These are phyloP conservation scores for Acrobeloides nanus DNA, from an alignment of 2,888 invertebrate species.

Conservation along the genomic window DNA sequence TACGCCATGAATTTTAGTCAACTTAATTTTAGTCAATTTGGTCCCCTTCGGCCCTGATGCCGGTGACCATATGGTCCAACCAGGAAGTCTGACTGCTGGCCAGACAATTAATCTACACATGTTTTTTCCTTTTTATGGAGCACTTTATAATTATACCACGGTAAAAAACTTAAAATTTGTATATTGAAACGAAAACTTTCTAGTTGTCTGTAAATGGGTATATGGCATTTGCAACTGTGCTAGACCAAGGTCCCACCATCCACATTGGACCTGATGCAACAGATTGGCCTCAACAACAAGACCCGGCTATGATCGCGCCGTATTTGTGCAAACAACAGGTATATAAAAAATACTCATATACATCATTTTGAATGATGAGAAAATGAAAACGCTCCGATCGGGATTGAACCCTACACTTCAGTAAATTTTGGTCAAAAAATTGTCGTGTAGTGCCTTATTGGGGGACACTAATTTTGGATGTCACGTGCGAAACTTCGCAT, in stretches of 20 bases:
- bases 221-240: conserved; percentile 50
- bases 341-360: no score
- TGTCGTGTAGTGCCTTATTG: no score
- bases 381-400: no score
- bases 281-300: conserved; percentile 50
- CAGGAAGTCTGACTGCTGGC: conserved; percentile 47
- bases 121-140: conserved; percentile 52
- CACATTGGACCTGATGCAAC: conserved; percentile 48
- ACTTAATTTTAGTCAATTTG: no score
- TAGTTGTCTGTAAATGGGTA: conserved; percentile 49
- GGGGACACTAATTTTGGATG: no score
- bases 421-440: no score
- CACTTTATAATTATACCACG: conserved; percentile 51
- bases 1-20: no score
- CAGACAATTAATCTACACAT: conserved; percentile 49
- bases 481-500: no score
- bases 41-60: conserved; percentile 50
- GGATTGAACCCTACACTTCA: no score
- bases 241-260: conserved; percentile 52
- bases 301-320: conserved; percentile 53
- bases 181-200: conserved; percentile 12
- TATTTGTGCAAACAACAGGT: conserved; percentile 51
- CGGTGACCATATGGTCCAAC: conserved; percentile 46
- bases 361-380: no score
- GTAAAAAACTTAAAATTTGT: conserved; percentile 21